Percentiles rank a stretch among this genome's conserved stretches.
Conservation (phyloP, 2,797 vertebrate species). For the Telmatherina bonti region DNA sequence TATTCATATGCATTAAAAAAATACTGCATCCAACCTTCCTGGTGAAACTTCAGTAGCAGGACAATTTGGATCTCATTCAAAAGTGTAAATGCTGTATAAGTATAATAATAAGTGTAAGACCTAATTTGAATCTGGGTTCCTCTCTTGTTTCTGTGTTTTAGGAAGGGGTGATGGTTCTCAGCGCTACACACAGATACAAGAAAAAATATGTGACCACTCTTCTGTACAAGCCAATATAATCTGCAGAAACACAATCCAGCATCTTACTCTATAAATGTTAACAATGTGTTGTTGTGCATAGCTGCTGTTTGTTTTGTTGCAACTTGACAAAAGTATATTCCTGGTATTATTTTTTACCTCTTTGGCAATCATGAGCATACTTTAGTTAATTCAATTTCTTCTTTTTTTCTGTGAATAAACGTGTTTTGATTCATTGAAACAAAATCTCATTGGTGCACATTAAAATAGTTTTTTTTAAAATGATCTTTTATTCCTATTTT, state of each 20-base stretch:
- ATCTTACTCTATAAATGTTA: slow-evolving; percentile 9
- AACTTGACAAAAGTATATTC: slow-evolving; percentile 12
- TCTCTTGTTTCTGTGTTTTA: slow-evolving; percentile 60
- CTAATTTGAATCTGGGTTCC: background rate
- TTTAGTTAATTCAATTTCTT: background rate
- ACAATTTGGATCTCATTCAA: background rate
- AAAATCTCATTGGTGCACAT: background rate
- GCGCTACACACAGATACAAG: slow-evolving; percentile 96
- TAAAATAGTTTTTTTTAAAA: background rate
- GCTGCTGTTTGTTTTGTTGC: slow-evolving; percentile 23
- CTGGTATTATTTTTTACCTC: slow-evolving; percentile 2
- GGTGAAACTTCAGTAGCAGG: background rate
- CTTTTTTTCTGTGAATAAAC: background rate
- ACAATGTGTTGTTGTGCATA: slow-evolving; percentile 9
- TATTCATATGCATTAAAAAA: background rate
- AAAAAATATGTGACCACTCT: slow-evolving; percentile 98
- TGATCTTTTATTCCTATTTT: no score
- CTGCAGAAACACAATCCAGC: background rate
- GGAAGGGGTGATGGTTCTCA: slow-evolving; percentile 99
- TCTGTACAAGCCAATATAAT: slow-evolving; percentile 96
- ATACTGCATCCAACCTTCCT: background rate
- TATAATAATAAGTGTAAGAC: background rate
- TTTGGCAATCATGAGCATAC: background rate
- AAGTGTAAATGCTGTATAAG: background rate
- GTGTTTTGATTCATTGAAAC: background rate